Conservation (phyloP, 1,140 invertebrate species). For the Battus philenor region DNA sequence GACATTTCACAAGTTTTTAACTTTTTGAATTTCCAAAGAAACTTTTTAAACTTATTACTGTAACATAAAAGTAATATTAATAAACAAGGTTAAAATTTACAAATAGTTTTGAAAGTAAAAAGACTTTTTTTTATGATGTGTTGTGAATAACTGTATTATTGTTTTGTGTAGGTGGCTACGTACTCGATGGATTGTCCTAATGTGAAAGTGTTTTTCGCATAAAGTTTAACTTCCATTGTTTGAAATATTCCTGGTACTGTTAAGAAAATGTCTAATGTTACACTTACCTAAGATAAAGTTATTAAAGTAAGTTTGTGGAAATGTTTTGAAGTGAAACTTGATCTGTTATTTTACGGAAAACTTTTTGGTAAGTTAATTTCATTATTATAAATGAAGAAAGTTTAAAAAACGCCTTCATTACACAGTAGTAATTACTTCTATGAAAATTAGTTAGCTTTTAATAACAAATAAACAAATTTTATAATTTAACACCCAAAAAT, state of each 20-base stretch:
- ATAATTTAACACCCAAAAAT: too few species aligned
- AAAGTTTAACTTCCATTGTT: slow-evolving; percentile 73
- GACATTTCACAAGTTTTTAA: slow-evolving; percentile 53
- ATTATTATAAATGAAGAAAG: slow-evolving; percentile 15
- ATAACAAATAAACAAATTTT: too few species aligned
- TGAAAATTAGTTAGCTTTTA: too few species aligned
- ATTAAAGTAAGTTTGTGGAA: slow-evolving; percentile 19
- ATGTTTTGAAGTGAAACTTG: slow-evolving; percentile 33
- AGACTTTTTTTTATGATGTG: slow-evolving; percentile 39
- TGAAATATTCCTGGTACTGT: slow-evolving; percentile 55
- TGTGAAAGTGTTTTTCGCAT: slow-evolving; percentile 74
- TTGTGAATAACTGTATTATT: slow-evolving; percentile 65
- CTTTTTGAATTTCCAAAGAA: slow-evolving; percentile 25
- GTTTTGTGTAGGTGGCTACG: slow-evolving; percentile 70
- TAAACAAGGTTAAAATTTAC: slow-evolving; percentile 13
- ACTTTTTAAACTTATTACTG: slow-evolving; percentile 13
- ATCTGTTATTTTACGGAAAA: slow-evolving; percentile 14
- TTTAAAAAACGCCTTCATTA: background rate
- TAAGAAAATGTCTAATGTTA: slow-evolving; percentile 50
- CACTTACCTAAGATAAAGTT: slow-evolving; percentile 42
- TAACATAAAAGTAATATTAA: slow-evolving; percentile 12
- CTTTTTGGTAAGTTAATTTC: slow-evolving; percentile 7
- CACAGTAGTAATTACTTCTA: too few species aligned
- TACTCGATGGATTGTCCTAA: slow-evolving; percentile 55
- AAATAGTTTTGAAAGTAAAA: slow-evolving; percentile 18